These are phyloP conservation scores for Diploscapter pachys DNA, from an alignment of 1,140 invertebrate species.

Conservation along the genomic window DNA sequence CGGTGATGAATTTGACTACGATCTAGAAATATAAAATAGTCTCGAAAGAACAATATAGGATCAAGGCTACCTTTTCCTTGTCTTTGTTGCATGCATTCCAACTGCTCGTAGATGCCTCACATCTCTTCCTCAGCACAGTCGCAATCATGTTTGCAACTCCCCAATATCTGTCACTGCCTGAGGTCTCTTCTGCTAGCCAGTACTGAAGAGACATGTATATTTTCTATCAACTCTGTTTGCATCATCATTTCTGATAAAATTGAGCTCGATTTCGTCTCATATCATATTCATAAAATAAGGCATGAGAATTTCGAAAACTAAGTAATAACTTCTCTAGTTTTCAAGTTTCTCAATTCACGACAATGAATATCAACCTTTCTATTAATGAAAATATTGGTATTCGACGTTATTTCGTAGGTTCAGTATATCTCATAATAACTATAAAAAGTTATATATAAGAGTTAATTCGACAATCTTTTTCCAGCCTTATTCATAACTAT, in stretches of 20 bases:
- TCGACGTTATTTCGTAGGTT: no score
- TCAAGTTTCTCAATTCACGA: not conserved
- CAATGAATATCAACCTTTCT: no score
- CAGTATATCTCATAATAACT: no score
- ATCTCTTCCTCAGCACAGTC: constrained; percentile 25
- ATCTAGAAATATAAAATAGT: constrained; percentile 21
- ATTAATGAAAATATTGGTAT: no score
- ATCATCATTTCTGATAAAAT: no score
- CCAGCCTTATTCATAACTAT: not conserved
- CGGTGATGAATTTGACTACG: constrained; percentile 27
- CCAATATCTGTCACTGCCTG: constrained; percentile 18
- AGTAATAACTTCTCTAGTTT: not conserved
- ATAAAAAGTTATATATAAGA: no score
- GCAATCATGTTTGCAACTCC: constrained; percentile 29
- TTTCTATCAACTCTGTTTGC: not conserved
- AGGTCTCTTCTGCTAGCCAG: constrained; percentile 10
- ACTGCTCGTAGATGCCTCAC: constrained; percentile 14
- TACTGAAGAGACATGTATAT: constrained; percentile 14
- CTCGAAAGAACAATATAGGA: not conserved
- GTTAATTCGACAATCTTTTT: no score
- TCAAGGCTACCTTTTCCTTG: constrained; percentile 20
- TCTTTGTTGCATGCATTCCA: constrained; percentile 27
- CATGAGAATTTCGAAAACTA: not conserved
- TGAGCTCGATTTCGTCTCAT: no score
- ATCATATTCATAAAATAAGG: no score